These are phyloP conservation scores for Syngnathus scovelli DNA, from an alignment of 2,113 vertebrate species.

Conservation along the genomic window DNA sequence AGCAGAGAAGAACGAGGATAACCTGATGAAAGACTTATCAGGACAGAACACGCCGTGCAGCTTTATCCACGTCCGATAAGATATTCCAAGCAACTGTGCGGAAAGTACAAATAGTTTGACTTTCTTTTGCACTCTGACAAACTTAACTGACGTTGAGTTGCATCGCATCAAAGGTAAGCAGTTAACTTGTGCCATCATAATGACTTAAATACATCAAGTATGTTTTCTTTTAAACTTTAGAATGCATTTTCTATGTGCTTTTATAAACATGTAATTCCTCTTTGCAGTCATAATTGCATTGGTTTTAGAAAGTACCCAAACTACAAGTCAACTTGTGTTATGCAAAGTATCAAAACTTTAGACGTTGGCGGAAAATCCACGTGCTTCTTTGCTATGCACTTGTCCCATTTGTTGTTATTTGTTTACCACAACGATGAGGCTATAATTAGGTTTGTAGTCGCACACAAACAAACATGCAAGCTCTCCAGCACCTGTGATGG, in stretches of 20 bases:
- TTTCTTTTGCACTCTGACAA: neutral
- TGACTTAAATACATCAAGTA: neutral
- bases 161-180: constrained; percentile 3
- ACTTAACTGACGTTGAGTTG: constrained; percentile 11
- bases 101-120: constrained; percentile 1
- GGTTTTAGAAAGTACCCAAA: neutral
- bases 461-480: constrained; percentile 39
- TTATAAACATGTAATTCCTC: neutral
- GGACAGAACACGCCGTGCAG: constrained; percentile 3
- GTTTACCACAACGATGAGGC: constrained; percentile 49
- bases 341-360: neutral
- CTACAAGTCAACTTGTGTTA: neutral
- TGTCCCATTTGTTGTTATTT: constrained; percentile 49
- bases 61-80: neutral
- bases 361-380: neutral
- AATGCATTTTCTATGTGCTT: neutral
- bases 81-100: neutral
- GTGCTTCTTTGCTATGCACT: neutral
- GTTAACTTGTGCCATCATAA: neutral
- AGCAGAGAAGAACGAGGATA: constrained; percentile 9
- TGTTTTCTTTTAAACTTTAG: neutral
- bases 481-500: constrained; percentile 58
- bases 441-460: constrained; percentile 56
- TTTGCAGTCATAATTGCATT: neutral
- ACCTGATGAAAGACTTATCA: constrained; percentile 22